Percentiles rank a stretch among this genome's conserved stretches.
Evolutionary conservation across 2,113 vertebrate genomes (phyloP).

Genomic region (Numenius arquata): DNA sequence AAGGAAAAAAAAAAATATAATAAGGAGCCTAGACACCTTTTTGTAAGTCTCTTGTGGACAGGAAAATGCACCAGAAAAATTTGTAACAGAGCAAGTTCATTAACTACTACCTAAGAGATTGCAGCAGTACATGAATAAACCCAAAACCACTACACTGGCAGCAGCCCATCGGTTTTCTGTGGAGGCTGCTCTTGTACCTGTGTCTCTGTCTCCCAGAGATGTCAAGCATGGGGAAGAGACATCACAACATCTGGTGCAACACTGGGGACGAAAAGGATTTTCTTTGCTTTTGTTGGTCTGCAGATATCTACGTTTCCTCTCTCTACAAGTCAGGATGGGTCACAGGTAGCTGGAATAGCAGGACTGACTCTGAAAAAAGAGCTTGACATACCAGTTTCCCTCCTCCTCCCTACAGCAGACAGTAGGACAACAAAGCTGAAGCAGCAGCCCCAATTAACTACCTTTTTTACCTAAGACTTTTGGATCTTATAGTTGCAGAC

Average conservation of each 20-base stretch:
- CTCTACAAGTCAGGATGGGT: neutral
- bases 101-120: neutral
- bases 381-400: neutral
- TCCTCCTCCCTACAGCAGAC: neutral
- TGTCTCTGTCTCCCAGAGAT: neutral
- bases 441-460: neutral
- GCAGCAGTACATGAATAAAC: rapidly evolving
- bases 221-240: neutral
- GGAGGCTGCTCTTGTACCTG: neutral
- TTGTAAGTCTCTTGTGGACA: neutral
- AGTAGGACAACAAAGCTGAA: neutral
- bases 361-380: neutral
- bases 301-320: neutral
- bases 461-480: neutral
- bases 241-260: neutral
- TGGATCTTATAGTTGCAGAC: neutral
- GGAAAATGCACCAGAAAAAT: neutral
- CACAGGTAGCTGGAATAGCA: neutral
- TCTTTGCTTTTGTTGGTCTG: neutral
- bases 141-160: neutral
- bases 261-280: neutral
- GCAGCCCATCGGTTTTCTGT: neutral
- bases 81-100: neutral
- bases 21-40: neutral
- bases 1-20: neutral